These are phyloP conservation scores for Drosophila tani DNA, from an alignment of 1,140 invertebrate species.

Conservation along the genomic window DNA sequence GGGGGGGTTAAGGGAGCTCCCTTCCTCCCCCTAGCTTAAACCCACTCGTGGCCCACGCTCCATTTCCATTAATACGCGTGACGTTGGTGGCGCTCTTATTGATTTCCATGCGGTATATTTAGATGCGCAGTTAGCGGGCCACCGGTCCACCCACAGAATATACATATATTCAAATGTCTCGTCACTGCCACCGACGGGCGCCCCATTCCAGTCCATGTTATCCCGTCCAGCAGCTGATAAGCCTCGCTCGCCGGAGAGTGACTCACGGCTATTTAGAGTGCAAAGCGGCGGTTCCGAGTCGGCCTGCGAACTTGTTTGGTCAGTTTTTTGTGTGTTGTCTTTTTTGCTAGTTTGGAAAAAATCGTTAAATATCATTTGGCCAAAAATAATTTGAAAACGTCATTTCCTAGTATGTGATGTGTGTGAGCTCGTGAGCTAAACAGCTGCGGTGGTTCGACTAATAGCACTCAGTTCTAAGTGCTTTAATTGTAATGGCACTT, in stretches of 20 bases:
- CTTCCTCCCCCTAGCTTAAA: neutral
- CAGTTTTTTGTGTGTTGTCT: slow-evolving; percentile 50
- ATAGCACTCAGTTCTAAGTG: neutral
- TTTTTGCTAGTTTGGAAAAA: slow-evolving; percentile 50
- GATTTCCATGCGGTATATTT: slow-evolving; percentile 74
- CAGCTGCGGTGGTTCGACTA: slow-evolving; percentile 3
- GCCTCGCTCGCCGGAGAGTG: slow-evolving; percentile 35
- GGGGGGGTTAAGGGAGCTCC: slow-evolving; percentile 20
- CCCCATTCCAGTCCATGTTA: slow-evolving; percentile 1
- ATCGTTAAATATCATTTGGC: slow-evolving; percentile 73
- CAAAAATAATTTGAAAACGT: slow-evolving; percentile 78
- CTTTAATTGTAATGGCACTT: neutral
- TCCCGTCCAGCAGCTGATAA: slow-evolving; percentile 60
- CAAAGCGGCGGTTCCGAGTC: slow-evolving; percentile 27
- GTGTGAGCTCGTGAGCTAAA: neutral
- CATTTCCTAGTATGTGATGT: slow-evolving; percentile 64
- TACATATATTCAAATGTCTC: slow-evolving; percentile 36
- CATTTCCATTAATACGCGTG: slow-evolving; percentile 67
- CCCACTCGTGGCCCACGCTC: slow-evolving; percentile 52
- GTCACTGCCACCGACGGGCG: slow-evolving; percentile 1
- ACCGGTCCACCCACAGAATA: slow-evolving; percentile 19
- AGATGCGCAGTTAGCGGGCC: slow-evolving; percentile 68
- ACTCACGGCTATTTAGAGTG: slow-evolving; percentile 61
- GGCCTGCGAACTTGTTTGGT: slow-evolving; percentile 66
- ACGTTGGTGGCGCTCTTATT: slow-evolving; percentile 61